Base-by-base conservation (phyloP, 1,140 invertebrate species). In the Augochlora pura region DNA sequence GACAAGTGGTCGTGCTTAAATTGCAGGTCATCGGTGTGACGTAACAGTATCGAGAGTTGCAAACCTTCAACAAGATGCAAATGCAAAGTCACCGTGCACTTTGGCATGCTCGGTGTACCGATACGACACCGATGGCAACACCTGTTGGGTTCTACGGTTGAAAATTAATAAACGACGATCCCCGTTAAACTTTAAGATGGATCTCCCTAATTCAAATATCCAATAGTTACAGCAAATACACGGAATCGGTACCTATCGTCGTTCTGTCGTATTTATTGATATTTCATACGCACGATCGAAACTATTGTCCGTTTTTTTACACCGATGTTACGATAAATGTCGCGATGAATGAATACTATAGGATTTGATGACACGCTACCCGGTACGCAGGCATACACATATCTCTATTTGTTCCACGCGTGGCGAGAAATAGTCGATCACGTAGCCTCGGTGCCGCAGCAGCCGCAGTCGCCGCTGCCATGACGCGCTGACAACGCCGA, bases 11-110 rank as follows among this genome's bases (percentile, higher is more conserved):
- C 38, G 10, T 32, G 38, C 7, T 67, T 59, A 67, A n/a, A 76
- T 67, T 67, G 42, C 6, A 46, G 23, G 49, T 25, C 52, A 68
- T 57, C 38, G 38, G 32, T 18, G 3, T 57, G 46, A 32, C 39
- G 25, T 46, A 59, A 76, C 59, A 76, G 32, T 7, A 10, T 46
- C 42, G 42, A 46, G 52, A 67, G 21, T 76, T 59, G 21, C 18
- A 59, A n/a, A 23, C 32, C 18, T 10, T n/a, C 18, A 16, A 21
- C 18, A 38, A 57, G 32, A 32, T 57, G 49, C 38, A 74, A 23
- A 27, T 21, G 60, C 69, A 57, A 75, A 66, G 18, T 23, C 46
- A 5, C 16, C 57, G 38, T 18, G 38, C 32, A 59, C 63, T 57
- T 59, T 46, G 64, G 7, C 38, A 68, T 67, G 32, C 57, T 57